Conservation (phyloP, 2,888 invertebrate genomes). For the Parnassius mnemosyne region DNA sequence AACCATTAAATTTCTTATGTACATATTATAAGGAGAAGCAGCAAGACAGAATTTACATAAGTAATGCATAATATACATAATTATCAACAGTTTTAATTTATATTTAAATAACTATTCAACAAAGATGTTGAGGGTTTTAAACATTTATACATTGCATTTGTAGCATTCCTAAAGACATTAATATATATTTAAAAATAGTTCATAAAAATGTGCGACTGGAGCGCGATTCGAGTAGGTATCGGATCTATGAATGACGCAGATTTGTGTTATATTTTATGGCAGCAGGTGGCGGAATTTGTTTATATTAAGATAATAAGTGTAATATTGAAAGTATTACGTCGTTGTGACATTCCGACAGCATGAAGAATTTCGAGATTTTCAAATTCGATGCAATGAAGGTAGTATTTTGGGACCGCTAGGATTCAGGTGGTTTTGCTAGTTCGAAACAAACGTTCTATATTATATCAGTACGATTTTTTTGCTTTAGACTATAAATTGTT, state of each 20-base stretch:
- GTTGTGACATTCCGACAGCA: slow-evolving; percentile 9
- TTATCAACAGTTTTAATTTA: no score
- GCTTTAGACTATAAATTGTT: no score
- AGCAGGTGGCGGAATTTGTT: slow-evolving; percentile 42
- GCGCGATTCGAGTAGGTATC: slow-evolving; percentile 21
- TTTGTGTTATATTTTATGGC: slow-evolving; percentile 41
- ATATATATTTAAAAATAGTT: slow-evolving; percentile 20
- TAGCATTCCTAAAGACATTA: slow-evolving; percentile 13
- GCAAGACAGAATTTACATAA: no score
- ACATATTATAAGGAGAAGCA: no score
- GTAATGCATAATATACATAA: no score
- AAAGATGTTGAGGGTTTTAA: neutral
- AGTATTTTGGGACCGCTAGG: slow-evolving; percentile 6
- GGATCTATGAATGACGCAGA: slow-evolving; percentile 36
- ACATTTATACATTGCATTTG: neutral
- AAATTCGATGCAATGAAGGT: slow-evolving; percentile 16
- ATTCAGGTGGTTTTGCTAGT: neutral
- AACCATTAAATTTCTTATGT: no score
- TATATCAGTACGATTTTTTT: no score
- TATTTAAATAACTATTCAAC: no score
- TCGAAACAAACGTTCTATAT: no score
- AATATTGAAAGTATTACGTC: slow-evolving; percentile 16
- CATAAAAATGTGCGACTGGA: slow-evolving; percentile 23
- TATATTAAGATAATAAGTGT: slow-evolving; percentile 32
- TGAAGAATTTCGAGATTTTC: slow-evolving; percentile 16